Evolutionary conservation across 2,113 vertebrate genomes (phyloP).

Genomic region (Casuarius casuarius): DNA sequence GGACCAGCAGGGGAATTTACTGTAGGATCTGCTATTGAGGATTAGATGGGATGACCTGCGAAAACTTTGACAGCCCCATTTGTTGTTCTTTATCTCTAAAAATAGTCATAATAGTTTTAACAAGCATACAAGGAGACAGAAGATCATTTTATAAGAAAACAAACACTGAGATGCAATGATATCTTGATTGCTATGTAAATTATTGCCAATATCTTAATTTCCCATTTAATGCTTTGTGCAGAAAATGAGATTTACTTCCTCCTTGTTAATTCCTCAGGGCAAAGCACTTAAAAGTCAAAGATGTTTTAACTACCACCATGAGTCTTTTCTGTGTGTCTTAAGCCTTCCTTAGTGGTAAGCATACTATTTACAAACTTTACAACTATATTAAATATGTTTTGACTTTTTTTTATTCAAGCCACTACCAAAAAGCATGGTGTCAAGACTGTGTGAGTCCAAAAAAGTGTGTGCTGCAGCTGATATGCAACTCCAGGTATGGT

Average conservation of each 20-base stretch:
- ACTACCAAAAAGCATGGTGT: constrained; percentile 91
- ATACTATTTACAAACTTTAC: background rate
- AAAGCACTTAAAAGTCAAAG: background rate
- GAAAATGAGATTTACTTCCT: background rate
- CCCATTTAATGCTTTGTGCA: background rate
- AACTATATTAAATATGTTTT: background rate
- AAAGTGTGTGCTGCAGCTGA: constrained; percentile 95
- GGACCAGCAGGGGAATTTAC: background rate
- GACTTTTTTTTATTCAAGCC: constrained; percentile 74
- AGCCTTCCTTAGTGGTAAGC: background rate
- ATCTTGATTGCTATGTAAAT: background rate
- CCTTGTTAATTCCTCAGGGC: background rate
- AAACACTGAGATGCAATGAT: background rate
- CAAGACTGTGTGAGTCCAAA: constrained; percentile 95
- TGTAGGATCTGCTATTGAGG: background rate
- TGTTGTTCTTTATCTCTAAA: background rate
- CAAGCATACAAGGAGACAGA: background rate
- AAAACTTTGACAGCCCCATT: background rate
- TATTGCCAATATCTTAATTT: background rate
- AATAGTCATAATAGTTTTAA: background rate
- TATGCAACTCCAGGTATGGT: constrained; percentile 92
- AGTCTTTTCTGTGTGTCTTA: background rate
- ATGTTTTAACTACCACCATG: background rate
- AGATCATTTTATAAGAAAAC: background rate
- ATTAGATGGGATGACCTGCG: background rate